Base-by-base conservation (phyloP, 1,140 invertebrate species). In the Lasaia peninsularis region DNA sequence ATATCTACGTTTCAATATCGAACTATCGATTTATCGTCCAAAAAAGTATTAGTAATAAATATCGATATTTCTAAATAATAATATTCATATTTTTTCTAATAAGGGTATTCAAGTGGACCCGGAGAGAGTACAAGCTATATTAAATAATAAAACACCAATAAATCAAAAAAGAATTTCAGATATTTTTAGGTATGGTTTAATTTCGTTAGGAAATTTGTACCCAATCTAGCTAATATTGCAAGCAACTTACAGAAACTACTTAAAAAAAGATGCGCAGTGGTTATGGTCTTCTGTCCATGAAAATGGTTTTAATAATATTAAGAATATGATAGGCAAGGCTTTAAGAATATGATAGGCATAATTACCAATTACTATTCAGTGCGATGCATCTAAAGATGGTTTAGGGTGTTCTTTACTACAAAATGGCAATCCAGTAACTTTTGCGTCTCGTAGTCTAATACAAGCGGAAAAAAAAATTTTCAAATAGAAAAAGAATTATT, bases 401-500 rank as follows among this genome's bases (percentile, higher is more conserved):
- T 51, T 90, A 21, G 87, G 78, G 7, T 71, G 69, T n/a, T 73
- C 73, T 52, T 57, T 90, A 12, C 34, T 88, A n/a, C 84, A 91
- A 63, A 62, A 73, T 58, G 64, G 66, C 18, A 63, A 76, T 44
- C 83, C 78, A 10, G 65, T 91, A n/a, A 18, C 21, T 10, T 58
- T 55, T 55, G 20, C 33, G 8, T 63, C 52, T 4, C 52, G 64
- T 32, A 67, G 71, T 20, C 89, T 80, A 40, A 57, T 78, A 8
- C 71, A 75, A 53, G 85, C 86, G n/a, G 84, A 90, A 62, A 31
- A 31, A 31, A 31, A 31, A 31, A 31, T 31, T 31, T 31, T 31
- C 28, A 31, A 31, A 31, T 31, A 4, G 28, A 31, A 31, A 31
- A 31, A 31, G 28, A 31, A 31, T 31, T 31, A 8, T 8, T 31